A percentile compares a stretch with the other conserved stretches of the same genome.
Evolutionary conservation across 2,113 vertebrate species (phyloP).

Genomic region (Pterocles orientalis): DNA sequence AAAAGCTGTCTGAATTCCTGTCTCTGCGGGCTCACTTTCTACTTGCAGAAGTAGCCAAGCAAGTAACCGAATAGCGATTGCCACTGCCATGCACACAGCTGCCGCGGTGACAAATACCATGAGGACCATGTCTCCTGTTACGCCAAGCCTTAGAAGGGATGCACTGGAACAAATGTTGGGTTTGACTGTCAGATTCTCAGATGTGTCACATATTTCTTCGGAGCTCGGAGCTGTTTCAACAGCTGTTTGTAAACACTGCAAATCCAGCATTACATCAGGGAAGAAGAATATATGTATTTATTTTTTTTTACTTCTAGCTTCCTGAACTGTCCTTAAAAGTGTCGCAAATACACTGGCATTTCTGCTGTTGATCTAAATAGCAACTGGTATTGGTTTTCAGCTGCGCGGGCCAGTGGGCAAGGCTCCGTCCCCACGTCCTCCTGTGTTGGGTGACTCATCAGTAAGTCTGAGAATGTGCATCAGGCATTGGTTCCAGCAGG

Average conservation of each 20-base stretch:
- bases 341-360: conserved; percentile 53
- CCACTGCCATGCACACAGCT: conserved; percentile 62
- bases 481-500: neutral
- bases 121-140: conserved; percentile 63
- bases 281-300: neutral
- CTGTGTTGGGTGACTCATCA: conserved; percentile 65
- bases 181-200: conserved; percentile 72
- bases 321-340: conserved; percentile 55
- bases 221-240: conserved; percentile 63
- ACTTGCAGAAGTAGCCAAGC: neutral
- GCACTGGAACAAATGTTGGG: conserved; percentile 69
- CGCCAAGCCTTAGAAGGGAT: conserved; percentile 63
- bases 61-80: conserved; percentile 24
- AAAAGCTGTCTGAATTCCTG: conserved; percentile 41
- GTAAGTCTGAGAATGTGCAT: conserved; percentile 56
- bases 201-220: conserved; percentile 71
- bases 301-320: conserved; percentile 25
- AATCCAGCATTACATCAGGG: conserved; percentile 36
- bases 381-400: conserved; percentile 66
- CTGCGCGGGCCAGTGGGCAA: conserved; percentile 35
- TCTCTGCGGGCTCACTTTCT: neutral
- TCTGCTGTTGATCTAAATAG: conserved; percentile 73
- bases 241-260: conserved; percentile 79
- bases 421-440: conserved; percentile 54
- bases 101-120: conserved; percentile 69